Base-by-base conservation (phyloP, 2,888 invertebrate species). In the Lithosia quadra region DNA sequence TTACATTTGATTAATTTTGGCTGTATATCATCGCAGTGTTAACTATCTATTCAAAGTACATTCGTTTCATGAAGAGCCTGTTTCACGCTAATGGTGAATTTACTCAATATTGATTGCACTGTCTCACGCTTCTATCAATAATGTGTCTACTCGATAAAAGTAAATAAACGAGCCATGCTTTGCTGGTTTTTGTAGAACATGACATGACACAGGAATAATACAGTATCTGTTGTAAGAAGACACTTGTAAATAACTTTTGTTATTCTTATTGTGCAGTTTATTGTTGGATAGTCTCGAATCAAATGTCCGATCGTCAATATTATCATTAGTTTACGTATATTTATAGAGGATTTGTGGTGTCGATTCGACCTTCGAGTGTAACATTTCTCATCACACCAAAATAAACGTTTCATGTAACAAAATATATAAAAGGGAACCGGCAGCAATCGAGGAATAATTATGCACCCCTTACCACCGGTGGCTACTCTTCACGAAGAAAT, bases 51-150 rank as follows among this genome's bases (percentile, higher is more conserved):
- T 39, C 39, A 39, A 15, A 2, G 15, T 15, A 39, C 0, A 39
- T 2, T n/a, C 28, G 24, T 24, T 24, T 7, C 2, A 10, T 56
- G 11, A 56, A 56, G 13, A 56, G 56, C 15, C 24, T 56, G 13
- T 22, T 56, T 56, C 56, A 28, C 1, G n/a, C n/a, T 49, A n/a
- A 56, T 56, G 56, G 13, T 58, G 22, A 13, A 24, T 2, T 9
- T 58, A 15, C 3, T 28, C n/a, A 18, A 10, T 5, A 21, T 33
- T 33, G 15, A 34, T 28, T n/a, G 58, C 15, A 18, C n/a, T 33
- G 33, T 58, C 58, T 58, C 58, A 58, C 34, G n/a, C 28, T n/a
- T 4, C 34, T 34, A n/a, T 58, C 58, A 58, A 28, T 57, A 28
- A 58, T 34, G n/a, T 58, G n/a, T 18, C 34, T 10, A n/a, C 34